Conservation (phyloP, 2,797 vertebrate species). For the Loriculus beryllinus region DNA sequence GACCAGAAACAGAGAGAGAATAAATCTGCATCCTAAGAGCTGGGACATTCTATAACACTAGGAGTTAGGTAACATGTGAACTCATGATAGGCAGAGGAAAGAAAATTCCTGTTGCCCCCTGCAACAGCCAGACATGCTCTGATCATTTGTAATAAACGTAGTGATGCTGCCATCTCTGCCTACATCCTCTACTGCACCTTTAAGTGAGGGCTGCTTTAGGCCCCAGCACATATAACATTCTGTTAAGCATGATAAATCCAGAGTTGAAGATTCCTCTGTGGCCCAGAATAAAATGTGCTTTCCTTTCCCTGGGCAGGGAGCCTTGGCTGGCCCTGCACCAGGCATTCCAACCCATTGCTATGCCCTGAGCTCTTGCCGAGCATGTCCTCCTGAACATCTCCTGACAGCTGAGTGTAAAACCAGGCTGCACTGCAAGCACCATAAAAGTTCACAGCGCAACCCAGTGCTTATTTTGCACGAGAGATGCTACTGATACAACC, state of each 20-base stretch:
- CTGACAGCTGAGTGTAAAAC: neutral
- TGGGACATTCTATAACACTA: neutral
- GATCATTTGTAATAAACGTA: neutral
- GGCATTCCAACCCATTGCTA: neutral
- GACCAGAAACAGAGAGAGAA: neutral
- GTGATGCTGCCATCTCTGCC: neutral
- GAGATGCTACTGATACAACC: neutral
- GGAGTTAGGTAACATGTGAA: neutral
- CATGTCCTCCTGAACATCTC: neutral
- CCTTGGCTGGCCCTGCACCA: neutral
- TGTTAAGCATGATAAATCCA: neutral
- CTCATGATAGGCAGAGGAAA: neutral
- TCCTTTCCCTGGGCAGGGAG: neutral
- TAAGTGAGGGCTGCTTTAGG: neutral
- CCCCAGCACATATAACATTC: neutral
- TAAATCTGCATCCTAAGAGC: neutral
- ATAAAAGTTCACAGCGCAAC: neutral
- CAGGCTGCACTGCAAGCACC: rapidly evolving
- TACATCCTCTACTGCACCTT: neutral
- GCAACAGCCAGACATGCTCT: neutral
- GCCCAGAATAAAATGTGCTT: neutral
- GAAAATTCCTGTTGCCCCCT: neutral
- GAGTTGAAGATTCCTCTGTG: neutral
- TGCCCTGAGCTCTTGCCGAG: neutral
- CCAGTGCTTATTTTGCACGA: neutral